Conservation (phyloP, 1,140 invertebrate species). For the Dreissena rostriformis region DNA sequence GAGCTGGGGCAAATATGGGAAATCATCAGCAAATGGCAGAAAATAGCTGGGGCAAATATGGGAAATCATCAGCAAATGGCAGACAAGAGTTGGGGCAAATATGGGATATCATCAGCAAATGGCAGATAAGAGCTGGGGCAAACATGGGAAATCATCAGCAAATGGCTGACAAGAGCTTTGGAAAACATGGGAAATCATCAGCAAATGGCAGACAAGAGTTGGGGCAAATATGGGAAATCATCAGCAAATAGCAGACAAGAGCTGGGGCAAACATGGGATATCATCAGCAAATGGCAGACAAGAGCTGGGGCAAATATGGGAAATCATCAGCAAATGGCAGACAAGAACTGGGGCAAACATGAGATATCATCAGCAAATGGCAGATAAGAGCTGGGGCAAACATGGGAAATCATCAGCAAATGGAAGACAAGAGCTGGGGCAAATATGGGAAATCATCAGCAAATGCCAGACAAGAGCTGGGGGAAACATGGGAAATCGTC, state of each 20-base stretch:
- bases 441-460: too few species aligned
- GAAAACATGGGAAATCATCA: not conserved
- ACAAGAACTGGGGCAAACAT: constrained; percentile 85
- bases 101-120: too few species aligned
- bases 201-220: constrained; percentile 92
- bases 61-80: too few species aligned
- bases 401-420: too few species aligned
- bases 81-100: constrained; percentile 87
- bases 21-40: too few species aligned
- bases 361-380: too few species aligned
- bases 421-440: constrained; percentile 89
- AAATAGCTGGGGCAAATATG: constrained; percentile 85
- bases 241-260: constrained; percentile 92
- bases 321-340: too few species aligned
- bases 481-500: not conserved
- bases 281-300: constrained; percentile 92
- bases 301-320: constrained; percentile 82
- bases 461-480: constrained; percentile 91
- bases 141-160: too few species aligned
- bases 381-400: constrained; percentile 87
- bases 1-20: constrained; percentile 82
- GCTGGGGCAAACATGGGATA: constrained; percentile 80
- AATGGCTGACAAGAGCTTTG: constrained; percentile 90
- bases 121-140: constrained; percentile 89
- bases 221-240: constrained; percentile 30